These are phyloP conservation scores for Melanocharis versteri DNA, from an alignment of 2,113 vertebrate genomes.

Conservation along the genomic window DNA sequence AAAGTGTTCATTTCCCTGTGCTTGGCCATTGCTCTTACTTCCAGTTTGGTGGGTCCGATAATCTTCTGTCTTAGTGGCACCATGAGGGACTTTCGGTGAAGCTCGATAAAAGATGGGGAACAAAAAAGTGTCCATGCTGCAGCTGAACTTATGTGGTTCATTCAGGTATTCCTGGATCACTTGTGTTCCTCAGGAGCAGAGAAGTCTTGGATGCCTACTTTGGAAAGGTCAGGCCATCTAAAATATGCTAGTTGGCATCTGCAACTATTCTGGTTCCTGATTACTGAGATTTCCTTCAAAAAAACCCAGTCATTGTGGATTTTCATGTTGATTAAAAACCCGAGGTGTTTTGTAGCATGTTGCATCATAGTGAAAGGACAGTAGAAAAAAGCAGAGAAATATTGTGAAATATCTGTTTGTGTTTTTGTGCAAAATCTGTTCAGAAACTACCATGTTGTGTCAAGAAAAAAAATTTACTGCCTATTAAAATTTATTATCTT, in stretches of 20 bases:
- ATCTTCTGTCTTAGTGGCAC: neutral
- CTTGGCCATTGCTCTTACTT: neutral
- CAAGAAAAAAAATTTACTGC: neutral
- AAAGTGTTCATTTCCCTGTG: neutral
- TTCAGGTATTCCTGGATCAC: neutral
- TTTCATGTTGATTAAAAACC: neutral
- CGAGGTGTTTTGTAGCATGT: neutral
- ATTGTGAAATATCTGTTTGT: neutral
- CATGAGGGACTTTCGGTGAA: neutral
- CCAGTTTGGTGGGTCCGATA: neutral
- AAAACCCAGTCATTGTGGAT: neutral
- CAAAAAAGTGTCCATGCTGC: neutral
- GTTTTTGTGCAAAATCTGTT: neutral
- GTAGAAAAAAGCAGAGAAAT: neutral
- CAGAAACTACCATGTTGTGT: neutral
- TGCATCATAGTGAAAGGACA: neutral
- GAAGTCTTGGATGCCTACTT: neutral
- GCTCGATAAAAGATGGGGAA: neutral
- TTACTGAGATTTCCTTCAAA: neutral
- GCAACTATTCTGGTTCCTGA: neutral
- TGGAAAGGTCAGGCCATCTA: neutral
- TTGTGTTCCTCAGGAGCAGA: neutral
- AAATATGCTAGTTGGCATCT: neutral
- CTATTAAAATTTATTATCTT: slow-evolving; percentile 50
- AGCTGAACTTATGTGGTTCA: neutral